Conservation (phyloP, 2,113 vertebrate genomes). For the Zingel zingel region DNA sequence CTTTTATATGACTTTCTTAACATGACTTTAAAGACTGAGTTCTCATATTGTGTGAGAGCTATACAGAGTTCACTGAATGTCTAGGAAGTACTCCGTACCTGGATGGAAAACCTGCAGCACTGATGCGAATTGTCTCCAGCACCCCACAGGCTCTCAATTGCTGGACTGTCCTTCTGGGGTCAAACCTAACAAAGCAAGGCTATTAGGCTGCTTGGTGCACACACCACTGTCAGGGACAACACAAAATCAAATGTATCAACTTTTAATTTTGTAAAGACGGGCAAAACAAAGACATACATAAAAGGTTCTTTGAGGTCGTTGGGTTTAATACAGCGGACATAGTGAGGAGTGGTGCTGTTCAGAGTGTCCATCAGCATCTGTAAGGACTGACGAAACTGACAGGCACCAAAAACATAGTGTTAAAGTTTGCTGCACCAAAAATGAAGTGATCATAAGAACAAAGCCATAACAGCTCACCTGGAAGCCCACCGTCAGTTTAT, state of each 20-base stretch:
- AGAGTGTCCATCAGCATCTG: constrained; percentile 84
- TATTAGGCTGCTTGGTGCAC: background rate
- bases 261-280: background rate
- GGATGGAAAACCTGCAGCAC: constrained; percentile 87
- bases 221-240: background rate
- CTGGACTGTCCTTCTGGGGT: constrained; percentile 85
- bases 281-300: constrained; percentile 63
- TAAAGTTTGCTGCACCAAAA: background rate
- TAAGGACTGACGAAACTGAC: constrained; percentile 86
- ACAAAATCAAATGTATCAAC: background rate
- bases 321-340: constrained; percentile 90
- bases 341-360: constrained; percentile 86
- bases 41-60: background rate
- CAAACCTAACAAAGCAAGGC: constrained; percentile 74
- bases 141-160: constrained; percentile 88
- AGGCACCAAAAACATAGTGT: background rate
- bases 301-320: constrained; percentile 86
- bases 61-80: background rate
- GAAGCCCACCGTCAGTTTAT: constrained; percentile 83
- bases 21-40: background rate
- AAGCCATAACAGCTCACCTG: constrained; percentile 77
- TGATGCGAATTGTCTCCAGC: constrained; percentile 87
- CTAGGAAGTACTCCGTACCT: constrained; percentile 70
- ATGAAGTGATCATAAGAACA: background rate
- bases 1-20: background rate